Percentiles rank a stretch among this genome's conserved stretches.
These are phyloP conservation scores for Psephotus haematonotus DNA, from an alignment of 2,113 vertebrate species.

Conservation along the genomic window DNA sequence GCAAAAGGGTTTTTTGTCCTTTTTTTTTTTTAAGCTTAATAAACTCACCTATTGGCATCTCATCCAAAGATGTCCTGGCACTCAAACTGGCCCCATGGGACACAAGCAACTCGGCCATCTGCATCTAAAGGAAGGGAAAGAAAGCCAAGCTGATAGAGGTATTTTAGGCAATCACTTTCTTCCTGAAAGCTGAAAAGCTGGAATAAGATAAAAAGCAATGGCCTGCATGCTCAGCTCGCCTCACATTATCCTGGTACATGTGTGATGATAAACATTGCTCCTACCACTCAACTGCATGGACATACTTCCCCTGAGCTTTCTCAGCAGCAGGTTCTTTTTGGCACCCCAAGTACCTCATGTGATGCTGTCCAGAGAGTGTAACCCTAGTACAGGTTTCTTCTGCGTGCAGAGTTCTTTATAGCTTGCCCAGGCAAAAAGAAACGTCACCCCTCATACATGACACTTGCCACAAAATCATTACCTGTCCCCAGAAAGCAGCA, in stretches of 20 bases:
- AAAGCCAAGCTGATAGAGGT: neutral
- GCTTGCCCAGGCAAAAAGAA: neutral
- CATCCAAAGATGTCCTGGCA: constrained; percentile 92
- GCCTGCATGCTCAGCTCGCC: accelerated
- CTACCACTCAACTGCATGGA: neutral
- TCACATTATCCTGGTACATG: neutral
- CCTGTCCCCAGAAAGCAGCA: constrained; percentile 98
- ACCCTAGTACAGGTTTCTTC: neutral
- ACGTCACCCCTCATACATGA: neutral
- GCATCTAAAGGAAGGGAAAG: constrained; percentile 82
- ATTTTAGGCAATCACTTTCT: neutral
- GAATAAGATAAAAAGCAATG: neutral
- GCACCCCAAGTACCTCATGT: neutral
- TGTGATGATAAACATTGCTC: neutral
- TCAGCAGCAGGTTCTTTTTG: neutral
- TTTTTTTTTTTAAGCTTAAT: neutral
- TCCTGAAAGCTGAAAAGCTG: neutral
- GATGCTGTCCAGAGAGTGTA: neutral
- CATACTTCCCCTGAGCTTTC: neutral
- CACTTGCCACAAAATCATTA: constrained; percentile 41
- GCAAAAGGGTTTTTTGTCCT: neutral
- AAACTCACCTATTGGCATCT: constrained; percentile 93
- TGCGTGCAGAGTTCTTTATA: neutral
- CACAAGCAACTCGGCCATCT: constrained; percentile 92
- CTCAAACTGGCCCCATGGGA: constrained; percentile 94